Base-by-base conservation (phyloP, 2,113 vertebrate species). In the Piliocolobus tephrosceles region DNA sequence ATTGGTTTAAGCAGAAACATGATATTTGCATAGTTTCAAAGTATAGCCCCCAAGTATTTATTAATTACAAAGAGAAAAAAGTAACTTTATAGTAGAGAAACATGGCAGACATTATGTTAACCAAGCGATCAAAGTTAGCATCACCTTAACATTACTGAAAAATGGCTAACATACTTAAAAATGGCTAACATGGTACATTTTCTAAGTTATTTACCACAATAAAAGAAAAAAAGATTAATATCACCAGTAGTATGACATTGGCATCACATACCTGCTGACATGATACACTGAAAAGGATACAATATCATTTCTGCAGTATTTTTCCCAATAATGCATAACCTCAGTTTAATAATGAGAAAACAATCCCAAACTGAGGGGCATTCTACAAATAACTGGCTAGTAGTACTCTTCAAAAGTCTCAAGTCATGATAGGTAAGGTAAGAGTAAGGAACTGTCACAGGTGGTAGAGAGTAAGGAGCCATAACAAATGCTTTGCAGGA, bases 391-490 rank as follows among this genome's bases (percentile, higher is more conserved):
- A 96, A 88, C 5, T 88, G 50, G 94, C 40, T 61, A 88, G 40
- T 84, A 94, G 40, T 84, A 94, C 20, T 79, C 83, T 94, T 94
- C 70, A 82, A 93, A 93, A 89, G n/a, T 80, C 57, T 92, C 23
- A 61, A 68, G 12, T 81, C 18, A 50, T 87, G 17, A 90, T 76
- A 97, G 70, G 66, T 30, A 85, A 52, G 35, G 47, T 50, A 84
- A 92, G 4, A 13, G 58, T 87, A 90, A 87, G 70, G 58, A 90
- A 58, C 40, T n/a, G 75, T 50, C n/a, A 75, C n/a, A 55, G 11
- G 25, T 47, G 5, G 20, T 30, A 84, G 80, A 40, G 79, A 92
- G 32, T 52, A 83, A 94, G 13, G 38, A 92, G 10, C 89, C 32
- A 68, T 52, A 73, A 70, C 20, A 93, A 91, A 50, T 87, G 32